Percentiles rank a stretch among this genome's conserved stretches.
phyloP scores from a whole-genome alignment of 2,797 vertebrate genomes.

The Gymnothorax javanicus region DNA sequence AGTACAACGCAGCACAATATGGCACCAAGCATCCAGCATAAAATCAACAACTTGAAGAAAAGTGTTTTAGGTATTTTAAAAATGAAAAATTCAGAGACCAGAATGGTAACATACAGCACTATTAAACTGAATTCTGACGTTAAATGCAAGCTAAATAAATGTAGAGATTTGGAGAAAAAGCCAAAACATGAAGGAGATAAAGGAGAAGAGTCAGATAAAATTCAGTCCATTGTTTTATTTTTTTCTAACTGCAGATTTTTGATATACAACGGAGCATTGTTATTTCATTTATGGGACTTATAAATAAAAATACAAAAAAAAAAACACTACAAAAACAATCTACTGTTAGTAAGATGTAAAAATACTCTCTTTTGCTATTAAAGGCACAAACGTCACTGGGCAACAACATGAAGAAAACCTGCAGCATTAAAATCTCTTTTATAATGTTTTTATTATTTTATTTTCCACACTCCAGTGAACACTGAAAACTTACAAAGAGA shows the following conservation, averaged over 20 bases:
- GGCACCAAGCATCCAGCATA: not conserved
- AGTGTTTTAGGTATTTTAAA: not conserved
- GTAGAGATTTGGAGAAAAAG: not conserved
- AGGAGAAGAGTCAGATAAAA: constrained; percentile 66
- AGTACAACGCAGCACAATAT: not conserved
- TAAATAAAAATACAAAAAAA: constrained; percentile 90
- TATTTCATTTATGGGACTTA: constrained; percentile 84
- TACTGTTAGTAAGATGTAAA: constrained; percentile 86
- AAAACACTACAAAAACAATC: constrained; percentile 85
- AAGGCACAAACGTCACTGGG: constrained; percentile 85
- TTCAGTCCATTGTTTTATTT: constrained; percentile 77
- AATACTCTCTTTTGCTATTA: constrained; percentile 85
- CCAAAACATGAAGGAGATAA: constrained; percentile 41
- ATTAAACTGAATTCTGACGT: not conserved
- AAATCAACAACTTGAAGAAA: not conserved
- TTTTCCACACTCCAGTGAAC: constrained; percentile 87
- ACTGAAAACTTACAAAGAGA: constrained; percentile 91
- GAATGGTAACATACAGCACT: not conserved
- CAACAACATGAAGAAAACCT: constrained; percentile 81
- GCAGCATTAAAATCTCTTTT: constrained; percentile 83
- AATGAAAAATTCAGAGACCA: not conserved
- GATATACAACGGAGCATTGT: constrained; percentile 85
- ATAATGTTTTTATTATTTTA: constrained; percentile 68
- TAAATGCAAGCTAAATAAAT: not conserved
- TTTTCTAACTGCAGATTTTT: constrained; percentile 84